Percentiles rank a stretch among this genome's conserved stretches.
Evolutionary conservation across 1,140 invertebrate species (phyloP).

Genomic region (Drosophila erecta): DNA sequence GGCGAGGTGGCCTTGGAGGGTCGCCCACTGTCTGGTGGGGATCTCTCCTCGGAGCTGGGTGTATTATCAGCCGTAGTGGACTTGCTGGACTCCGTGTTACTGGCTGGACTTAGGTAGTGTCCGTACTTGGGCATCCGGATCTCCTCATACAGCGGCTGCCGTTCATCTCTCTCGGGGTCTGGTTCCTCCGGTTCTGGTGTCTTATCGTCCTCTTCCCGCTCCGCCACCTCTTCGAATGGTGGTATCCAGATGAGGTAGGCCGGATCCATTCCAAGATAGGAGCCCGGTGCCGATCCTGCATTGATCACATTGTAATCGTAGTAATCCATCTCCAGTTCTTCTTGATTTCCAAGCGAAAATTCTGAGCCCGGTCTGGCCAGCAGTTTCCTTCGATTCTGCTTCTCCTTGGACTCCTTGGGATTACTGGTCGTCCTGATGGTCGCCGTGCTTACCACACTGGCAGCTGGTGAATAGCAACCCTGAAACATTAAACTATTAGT

Average conservation of each 20-base stretch:
- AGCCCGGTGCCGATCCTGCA: slow-evolving; percentile 92
- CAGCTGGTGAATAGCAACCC: slow-evolving; percentile 89
- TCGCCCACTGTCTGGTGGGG: slow-evolving; percentile 53
- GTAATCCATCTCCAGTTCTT: slow-evolving; percentile 93
- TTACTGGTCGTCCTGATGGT: slow-evolving; percentile 88
- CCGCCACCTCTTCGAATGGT: slow-evolving; percentile 87
- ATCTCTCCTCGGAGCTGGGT: slow-evolving; percentile 73
- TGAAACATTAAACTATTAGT: slow-evolving; percentile 64
- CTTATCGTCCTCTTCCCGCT: slow-evolving; percentile 78
- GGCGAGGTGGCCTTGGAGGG: slow-evolving; percentile 71
- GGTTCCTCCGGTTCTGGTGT: slow-evolving; percentile 54
- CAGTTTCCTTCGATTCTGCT: slow-evolving; percentile 89
- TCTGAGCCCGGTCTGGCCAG: slow-evolving; percentile 90
- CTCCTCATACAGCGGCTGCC: slow-evolving; percentile 81
- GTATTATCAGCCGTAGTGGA: slow-evolving; percentile 70
- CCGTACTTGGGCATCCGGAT: slow-evolving; percentile 85
- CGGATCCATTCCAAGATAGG: slow-evolving; percentile 93
- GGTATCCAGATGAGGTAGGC: slow-evolving; percentile 94
- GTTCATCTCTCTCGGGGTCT: slow-evolving; percentile 81
- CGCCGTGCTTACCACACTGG: slow-evolving; percentile 87
- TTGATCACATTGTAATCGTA: slow-evolving; percentile 94
- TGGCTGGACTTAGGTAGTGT: slow-evolving; percentile 85
- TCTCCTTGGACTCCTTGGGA: slow-evolving; percentile 92
- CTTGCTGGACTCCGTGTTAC: slow-evolving; percentile 85
- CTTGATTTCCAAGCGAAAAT: slow-evolving; percentile 88